Conservation (phyloP, 2,113 vertebrate genomes). For the Ivindomyrus marchei region DNA sequence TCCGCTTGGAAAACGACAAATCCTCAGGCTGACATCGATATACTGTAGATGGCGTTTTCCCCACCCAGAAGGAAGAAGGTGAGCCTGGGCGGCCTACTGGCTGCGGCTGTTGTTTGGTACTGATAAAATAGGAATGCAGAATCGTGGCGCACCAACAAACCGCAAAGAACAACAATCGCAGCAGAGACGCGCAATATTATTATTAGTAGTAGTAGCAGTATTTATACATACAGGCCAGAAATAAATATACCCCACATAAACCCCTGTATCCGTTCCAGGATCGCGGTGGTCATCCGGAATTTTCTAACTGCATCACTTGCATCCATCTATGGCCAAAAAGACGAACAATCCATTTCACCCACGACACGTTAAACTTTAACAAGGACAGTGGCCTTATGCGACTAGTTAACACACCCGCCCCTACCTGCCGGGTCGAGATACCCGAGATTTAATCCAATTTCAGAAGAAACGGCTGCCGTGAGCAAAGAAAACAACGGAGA, state of each 20-base stretch:
- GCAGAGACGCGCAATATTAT: neutral
- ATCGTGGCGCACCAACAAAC: neutral
- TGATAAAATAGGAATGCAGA: neutral
- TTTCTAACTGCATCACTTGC: neutral
- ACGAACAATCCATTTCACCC: neutral
- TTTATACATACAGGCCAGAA: neutral
- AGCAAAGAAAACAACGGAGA: neutral
- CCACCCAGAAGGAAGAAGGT: neutral
- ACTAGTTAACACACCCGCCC: neutral
- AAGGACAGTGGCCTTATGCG: neutral
- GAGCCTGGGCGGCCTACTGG: neutral
- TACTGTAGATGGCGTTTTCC: neutral
- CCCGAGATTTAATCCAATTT: neutral
- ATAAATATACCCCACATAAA: neutral
- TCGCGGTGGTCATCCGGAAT: neutral
- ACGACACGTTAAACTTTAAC: neutral
- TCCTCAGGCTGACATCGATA: neutral
- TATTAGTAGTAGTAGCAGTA: neutral
- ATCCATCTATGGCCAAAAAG: neutral
- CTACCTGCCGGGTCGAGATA: neutral
- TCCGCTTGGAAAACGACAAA: neutral
- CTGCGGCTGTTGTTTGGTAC: neutral
- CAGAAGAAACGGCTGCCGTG: neutral
- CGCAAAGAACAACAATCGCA: neutral
- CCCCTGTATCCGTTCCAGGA: neutral